Conservation (phyloP, 2,113 vertebrate genomes). For the Baryphthengus martii region DNA sequence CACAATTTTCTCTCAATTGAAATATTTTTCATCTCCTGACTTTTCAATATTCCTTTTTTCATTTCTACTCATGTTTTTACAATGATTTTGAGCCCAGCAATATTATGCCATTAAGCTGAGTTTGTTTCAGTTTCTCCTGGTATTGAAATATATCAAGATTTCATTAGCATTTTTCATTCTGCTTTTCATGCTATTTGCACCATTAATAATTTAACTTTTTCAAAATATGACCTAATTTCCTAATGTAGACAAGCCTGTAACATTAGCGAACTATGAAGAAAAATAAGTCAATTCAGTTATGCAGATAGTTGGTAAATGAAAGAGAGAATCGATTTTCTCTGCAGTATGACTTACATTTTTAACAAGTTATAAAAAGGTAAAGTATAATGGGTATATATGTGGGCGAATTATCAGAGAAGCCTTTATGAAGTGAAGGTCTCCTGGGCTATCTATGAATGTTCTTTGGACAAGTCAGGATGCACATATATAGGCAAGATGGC, state of each 20-base stretch:
- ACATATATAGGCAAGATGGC: not conserved
- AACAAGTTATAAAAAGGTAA: not conserved
- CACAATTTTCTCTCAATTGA: not conserved
- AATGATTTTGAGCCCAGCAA: not conserved
- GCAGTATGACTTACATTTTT: not conserved
- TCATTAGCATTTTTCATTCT: not conserved
- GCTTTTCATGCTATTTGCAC: not conserved
- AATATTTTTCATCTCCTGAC: not conserved
- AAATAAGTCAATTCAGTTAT: not conserved
- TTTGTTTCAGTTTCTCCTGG: not conserved
- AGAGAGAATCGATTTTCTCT: not conserved
- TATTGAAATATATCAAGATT: constrained; percentile 8
- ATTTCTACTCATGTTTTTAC: not conserved
- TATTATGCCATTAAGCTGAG: not conserved
- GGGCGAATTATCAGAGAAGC: not conserved
- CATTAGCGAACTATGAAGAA: not conserved
- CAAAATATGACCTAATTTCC: constrained; percentile 30
- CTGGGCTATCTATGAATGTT: not conserved
- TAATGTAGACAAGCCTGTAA: not conserved
- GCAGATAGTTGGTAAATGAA: constrained; percentile 15
- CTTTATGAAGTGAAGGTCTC: not conserved
- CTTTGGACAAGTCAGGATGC: not conserved
- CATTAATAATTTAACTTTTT: constrained; percentile 29
- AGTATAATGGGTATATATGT: not conserved
- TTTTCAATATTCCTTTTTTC: not conserved